Base-by-base conservation (phyloP, 1,140 invertebrate species). In the Hypsibius dujardini region DNA sequence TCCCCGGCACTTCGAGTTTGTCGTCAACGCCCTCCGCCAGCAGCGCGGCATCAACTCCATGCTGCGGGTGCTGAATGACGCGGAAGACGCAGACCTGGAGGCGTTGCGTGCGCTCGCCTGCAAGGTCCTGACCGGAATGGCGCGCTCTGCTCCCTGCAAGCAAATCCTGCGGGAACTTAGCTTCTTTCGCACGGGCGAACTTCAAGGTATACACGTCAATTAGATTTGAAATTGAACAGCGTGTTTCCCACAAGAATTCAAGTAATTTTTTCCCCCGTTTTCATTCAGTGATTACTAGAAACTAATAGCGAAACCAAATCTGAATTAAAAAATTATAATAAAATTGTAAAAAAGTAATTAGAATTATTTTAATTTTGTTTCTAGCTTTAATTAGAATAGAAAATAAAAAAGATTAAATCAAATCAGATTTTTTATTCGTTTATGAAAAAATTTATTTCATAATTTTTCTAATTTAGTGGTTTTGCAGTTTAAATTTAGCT, bases 41-140 rank as follows among this genome's bases (percentile, higher is more conserved):
- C 42, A 67, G 12, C 12, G 42, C 12, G 12, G 62, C 42, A 45
- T 67, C 3, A 3, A 42, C 12, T 15, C 7, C 12, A 67, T 67
- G 62, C 62, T 12, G 62, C 62, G 62, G 42, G 42, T 67, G 3
- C 12, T 67, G 12, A 12, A 67, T 56, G 50, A 56, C 12, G 12
- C 62, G 12, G 42, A 67, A 67, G 62, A 12, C 45, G 3, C 62
- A 7, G 62, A 67, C 12, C 12, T 15, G 42, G 62, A 67, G 42
- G 12, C 3, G 42, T 42, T 67, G 12, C 62, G 62, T 15, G 42
- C 62, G 45, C 42, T 67, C 3, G 62, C 62, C 45, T 67, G 62
- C 45, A 67, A 67, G 42, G 42, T 67, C 45, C 42, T 67, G 7
- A 42, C 62, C 42, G 62, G 62, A 15, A 67, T 67, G 42, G 62